Percentiles rank a stretch among this genome's conserved stretches.
Conservation (phyloP, 2,888 invertebrate genomes). For the Melieria crassipennis region DNA sequence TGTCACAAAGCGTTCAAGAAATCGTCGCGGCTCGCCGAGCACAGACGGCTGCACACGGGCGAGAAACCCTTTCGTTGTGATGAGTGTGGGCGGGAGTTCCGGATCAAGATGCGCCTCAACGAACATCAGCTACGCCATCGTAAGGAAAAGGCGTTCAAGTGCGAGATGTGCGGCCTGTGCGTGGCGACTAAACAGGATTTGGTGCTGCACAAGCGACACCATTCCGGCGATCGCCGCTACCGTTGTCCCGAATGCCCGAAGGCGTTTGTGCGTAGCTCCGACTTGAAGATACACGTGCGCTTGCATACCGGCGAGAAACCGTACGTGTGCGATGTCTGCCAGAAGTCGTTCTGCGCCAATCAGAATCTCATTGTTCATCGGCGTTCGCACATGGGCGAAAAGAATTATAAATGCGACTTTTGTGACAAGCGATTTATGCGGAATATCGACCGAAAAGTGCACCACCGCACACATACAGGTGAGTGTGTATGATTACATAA, state of each 20-base stretch:
- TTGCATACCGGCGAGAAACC: slow-evolving; percentile 62
- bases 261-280: slow-evolving; percentile 60
- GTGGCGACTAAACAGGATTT: slow-evolving; percentile 60
- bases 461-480: slow-evolving; percentile 61
- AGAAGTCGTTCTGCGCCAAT: slow-evolving; percentile 59
- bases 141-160: slow-evolving; percentile 59
- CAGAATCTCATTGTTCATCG: slow-evolving; percentile 62
- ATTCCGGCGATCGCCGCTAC: slow-evolving; percentile 60
- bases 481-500: slow-evolving; percentile 17
- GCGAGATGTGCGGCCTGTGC: slow-evolving; percentile 55
- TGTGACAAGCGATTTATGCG: slow-evolving; percentile 61
- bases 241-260: slow-evolving; percentile 57
- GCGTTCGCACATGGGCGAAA: slow-evolving; percentile 57
- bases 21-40: slow-evolving; percentile 56
- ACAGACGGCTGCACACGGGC: slow-evolving; percentile 60
- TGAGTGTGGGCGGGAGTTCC: slow-evolving; percentile 57
- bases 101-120: slow-evolving; percentile 57
- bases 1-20: slow-evolving; percentile 56
- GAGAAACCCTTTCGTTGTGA: slow-evolving; percentile 59
- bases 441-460: slow-evolving; percentile 61
- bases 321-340: slow-evolving; percentile 58
- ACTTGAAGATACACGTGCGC: slow-evolving; percentile 59
- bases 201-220: slow-evolving; percentile 59
- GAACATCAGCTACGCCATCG: slow-evolving; percentile 61
- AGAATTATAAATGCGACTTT: slow-evolving; percentile 58